Percentiles rank a stretch among this genome's conserved stretches.
Conservation (phyloP, 1,140 invertebrate genomes). For the Drosophila burlai region DNA sequence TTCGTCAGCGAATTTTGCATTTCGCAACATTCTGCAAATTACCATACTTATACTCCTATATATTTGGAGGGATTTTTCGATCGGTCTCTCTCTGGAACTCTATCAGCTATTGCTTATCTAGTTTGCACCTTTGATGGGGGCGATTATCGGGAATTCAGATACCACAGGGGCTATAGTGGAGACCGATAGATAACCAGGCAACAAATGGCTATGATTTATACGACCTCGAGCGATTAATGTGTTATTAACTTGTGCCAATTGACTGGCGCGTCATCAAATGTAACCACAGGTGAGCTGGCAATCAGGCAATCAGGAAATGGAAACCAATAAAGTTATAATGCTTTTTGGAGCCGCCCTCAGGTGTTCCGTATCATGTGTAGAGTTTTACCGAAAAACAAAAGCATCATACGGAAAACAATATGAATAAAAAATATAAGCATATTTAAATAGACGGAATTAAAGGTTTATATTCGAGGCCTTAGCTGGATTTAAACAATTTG, state of each 20-base stretch:
- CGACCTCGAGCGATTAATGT: conserved; percentile 32
- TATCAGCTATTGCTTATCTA: conserved; percentile 15
- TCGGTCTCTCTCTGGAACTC: neutral
- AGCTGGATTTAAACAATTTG: no score
- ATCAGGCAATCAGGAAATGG: conserved; percentile 18
- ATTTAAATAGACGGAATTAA: neutral
- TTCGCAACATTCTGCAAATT: conserved; percentile 6
- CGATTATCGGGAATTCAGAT: conserved; percentile 25
- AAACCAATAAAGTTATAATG: conserved; percentile 3
- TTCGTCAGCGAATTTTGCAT: neutral
- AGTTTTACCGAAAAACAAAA: neutral
- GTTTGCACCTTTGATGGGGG: conserved; percentile 2
- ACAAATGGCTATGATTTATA: conserved; percentile 43
- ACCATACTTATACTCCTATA: neutral
- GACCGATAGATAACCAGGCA: conserved; percentile 6
- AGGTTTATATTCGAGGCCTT: neutral
- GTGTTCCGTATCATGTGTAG: neutral
- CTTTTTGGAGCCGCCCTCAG: neutral
- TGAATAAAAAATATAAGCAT: neutral
- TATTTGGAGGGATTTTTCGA: conserved; percentile 6
- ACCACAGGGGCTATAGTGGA: neutral
- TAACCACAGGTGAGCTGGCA: neutral
- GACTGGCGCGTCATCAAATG: conserved; percentile 11
- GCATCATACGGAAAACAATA: neutral
- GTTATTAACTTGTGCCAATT: conserved; percentile 34